Base-by-base conservation (phyloP, 1,140 invertebrate genomes). In the Drosophila auraria region DNA sequence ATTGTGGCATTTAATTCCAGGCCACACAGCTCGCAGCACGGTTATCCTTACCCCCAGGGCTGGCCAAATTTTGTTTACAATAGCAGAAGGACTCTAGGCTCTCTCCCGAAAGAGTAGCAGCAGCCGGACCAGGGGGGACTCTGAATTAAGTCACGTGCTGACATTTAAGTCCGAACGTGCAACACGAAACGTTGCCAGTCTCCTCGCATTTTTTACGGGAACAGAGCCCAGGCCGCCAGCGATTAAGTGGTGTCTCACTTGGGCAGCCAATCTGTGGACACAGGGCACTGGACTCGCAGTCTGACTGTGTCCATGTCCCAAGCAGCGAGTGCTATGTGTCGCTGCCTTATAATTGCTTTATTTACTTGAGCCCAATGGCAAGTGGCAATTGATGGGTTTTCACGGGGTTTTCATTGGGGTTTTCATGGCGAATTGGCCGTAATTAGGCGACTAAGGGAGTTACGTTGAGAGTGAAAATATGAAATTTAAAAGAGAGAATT, bases 161-260 rank as follows among this genome's bases (percentile, higher is more conserved):
- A 70, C 83, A 87, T 89, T 89, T 89, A 89, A 87, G 83, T 87
- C 83, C 74, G 75, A 86, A 89, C 84, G 84, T 89, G 84, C 80
- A 79, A 89, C 83, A 72, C 66, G 74, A 77, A 78, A 63, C 80
- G 63, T 70, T 82, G 80, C 60, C 15, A 20, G 56, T 58, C 25
- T 12, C 47, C 9, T 7, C 5, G 14, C n/a, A 57, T 40, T 49
- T 30, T 38, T 58, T 25, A 2, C 14, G 30, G 33, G 17, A 1
- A 42, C 47, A 12, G 27, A n/a, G n/a, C 15, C 38, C 30, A 50
- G 66, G n/a, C 69, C 25, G 27, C 36, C 45, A 73, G 54, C 68
- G 54, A 73, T 73, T 72, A 73, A 73, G 70, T 40, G 66, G 23
- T 50, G 38, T 71, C 70, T 42, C 70, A 72, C 53, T 72, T 72